Evolutionary conservation across 2,888 invertebrate species (phyloP).

Genomic region (Cerastoderma edule): DNA sequence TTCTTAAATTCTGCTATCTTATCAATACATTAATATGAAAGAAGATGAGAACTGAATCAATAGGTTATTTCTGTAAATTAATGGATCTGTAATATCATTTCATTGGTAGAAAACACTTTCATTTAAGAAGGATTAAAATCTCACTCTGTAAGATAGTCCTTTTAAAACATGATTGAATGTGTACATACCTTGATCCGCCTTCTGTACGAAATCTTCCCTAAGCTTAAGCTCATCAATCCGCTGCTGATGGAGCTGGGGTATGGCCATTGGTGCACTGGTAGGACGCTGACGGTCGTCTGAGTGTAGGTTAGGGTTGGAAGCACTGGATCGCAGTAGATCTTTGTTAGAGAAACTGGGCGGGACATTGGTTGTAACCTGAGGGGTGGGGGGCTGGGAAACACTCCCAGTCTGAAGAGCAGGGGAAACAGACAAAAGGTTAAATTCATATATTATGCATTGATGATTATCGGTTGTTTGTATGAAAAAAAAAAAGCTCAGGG

Average conservation of each 20-base stretch:
- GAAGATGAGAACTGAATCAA: not conserved
- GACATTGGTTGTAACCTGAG: conserved; percentile 32
- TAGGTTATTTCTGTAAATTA: not conserved
- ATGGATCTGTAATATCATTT: too few species aligned
- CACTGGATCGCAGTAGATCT: conserved; percentile 75
- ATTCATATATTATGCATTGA: too few species aligned
- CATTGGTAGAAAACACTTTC: too few species aligned
- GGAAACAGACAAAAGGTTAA: not conserved
- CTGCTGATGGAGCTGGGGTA: conserved; percentile 49
- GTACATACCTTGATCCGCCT: conserved; percentile 88
- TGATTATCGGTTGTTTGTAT: too few species aligned
- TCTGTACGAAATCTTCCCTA: conserved; percentile 88
- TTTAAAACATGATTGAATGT: not conserved
- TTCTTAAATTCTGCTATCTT: too few species aligned
- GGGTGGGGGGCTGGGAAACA: conserved; percentile 49
- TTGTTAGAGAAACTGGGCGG: conserved; percentile 39
- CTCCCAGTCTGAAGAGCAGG: conserved; percentile 5
- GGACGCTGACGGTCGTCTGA: conserved; percentile 61
- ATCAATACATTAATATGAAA: too few species aligned
- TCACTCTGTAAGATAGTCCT: too few species aligned
- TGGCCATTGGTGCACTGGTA: conserved; percentile 70
- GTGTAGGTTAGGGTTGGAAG: conserved; percentile 83
- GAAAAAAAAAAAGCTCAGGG: too few species aligned
- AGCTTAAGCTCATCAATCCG: conserved; percentile 83
- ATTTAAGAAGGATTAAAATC: too few species aligned